These are phyloP conservation scores for Aphelinus atriplicis DNA, from an alignment of 1,140 invertebrate species.

Conservation along the genomic window DNA sequence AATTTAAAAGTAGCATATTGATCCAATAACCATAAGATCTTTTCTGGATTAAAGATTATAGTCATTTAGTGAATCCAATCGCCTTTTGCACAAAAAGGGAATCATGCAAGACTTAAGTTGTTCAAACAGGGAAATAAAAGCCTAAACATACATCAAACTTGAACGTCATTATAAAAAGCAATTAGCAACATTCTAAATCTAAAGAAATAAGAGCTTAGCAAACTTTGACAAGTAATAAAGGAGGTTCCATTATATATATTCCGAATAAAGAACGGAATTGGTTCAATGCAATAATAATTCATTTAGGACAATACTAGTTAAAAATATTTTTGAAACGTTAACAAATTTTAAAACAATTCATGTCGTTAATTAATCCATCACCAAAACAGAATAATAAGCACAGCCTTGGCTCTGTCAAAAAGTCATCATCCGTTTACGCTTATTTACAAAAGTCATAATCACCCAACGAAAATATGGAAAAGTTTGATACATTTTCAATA, in stretches of 20 bases:
- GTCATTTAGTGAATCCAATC: too few relatives aligned
- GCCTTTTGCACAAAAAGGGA: too few relatives aligned
- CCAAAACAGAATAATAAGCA: conserved; percentile 47
- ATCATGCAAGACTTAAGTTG: too few relatives aligned
- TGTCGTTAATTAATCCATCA: conserved; percentile 49
- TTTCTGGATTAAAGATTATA: too few relatives aligned
- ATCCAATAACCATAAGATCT: too few relatives aligned
- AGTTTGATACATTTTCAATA: too few relatives aligned
- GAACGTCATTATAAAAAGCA: conserved; percentile 6
- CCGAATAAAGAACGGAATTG: conserved; percentile 42
- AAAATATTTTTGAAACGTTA: neutral
- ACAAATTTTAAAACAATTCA: neutral
- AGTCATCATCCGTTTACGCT: conserved; percentile 23
- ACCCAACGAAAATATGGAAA: too few relatives aligned
- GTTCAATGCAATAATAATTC: conserved; percentile 43
- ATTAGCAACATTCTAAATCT: conserved; percentile 49
- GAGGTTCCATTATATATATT: conserved; percentile 61
- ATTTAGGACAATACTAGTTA: conserved; percentile 8
- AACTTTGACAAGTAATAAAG: conserved; percentile 66
- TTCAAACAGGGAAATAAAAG: too few relatives aligned
- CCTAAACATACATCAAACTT: conserved; percentile 6
- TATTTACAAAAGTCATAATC: conserved; percentile 16
- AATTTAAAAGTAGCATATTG: too few relatives aligned
- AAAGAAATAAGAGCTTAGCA: conserved; percentile 55
- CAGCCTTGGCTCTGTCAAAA: conserved; percentile 23